Percentiles rank a stretch among this genome's conserved stretches.
These are phyloP conservation scores for Sesamia inferens DNA, from an alignment of 2,888 invertebrate genomes.

Conservation along the genomic window DNA sequence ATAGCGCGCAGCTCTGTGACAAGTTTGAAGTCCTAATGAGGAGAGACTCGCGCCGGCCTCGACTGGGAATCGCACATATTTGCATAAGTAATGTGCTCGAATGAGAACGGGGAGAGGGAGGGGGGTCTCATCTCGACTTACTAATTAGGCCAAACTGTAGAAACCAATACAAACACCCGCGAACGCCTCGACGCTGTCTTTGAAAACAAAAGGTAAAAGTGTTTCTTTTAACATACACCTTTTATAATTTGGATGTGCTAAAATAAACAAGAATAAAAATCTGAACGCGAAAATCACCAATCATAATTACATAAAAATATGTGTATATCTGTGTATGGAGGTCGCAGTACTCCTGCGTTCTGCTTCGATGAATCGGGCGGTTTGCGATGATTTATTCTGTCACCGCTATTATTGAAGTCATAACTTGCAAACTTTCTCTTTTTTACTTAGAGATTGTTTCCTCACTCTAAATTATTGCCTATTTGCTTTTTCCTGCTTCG, in stretches of 20 bases:
- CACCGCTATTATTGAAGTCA: conserved; percentile 50
- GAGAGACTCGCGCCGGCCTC: conserved; percentile 6
- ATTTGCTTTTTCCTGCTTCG: conserved; percentile 44
- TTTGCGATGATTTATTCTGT: conserved; percentile 46
- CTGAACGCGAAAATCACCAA: neutral
- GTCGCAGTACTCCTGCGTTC: neutral
- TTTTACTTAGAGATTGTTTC: conserved; percentile 50
- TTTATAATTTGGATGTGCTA: neutral
- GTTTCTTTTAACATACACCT: neutral
- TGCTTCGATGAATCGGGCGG: conserved; percentile 23
- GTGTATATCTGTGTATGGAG: too few species aligned
- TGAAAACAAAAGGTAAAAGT: neutral
- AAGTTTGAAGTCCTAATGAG: conserved; percentile 49
- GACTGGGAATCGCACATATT: conserved; percentile 45
- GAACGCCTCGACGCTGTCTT: neutral
- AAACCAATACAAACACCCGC: neutral
- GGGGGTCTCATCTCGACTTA: neutral
- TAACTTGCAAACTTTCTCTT: conserved; percentile 62
- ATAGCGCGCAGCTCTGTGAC: conserved; percentile 13
- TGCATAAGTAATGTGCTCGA: conserved; percentile 34
- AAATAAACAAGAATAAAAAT: neutral
- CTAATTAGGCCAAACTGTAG: conserved; percentile 25
- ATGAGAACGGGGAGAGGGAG: neutral
- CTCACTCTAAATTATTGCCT: conserved; percentile 44
- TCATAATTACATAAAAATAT: neutral